Percentiles rank a stretch among this genome's conserved stretches.
phyloP scores from a whole-genome alignment of 2,113 vertebrate genomes.

The Scortum barcoo region DNA sequence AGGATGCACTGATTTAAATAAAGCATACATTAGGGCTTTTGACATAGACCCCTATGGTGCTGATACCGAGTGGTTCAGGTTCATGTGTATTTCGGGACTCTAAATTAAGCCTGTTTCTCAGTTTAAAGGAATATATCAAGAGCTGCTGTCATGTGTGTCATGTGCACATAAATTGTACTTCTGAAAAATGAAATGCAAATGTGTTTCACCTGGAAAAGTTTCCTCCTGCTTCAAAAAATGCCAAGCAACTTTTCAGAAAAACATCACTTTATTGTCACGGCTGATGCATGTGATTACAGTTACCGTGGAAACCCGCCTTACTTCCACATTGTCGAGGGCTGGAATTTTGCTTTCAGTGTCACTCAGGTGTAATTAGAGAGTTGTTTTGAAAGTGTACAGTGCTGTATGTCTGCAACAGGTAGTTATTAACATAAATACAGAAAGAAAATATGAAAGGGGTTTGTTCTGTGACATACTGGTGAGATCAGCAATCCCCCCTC shows the following conservation, averaged over 20 bases:
- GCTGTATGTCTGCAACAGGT: slow-evolving; percentile 37
- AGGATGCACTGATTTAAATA: not conserved
- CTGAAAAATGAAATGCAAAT: slow-evolving; percentile 8
- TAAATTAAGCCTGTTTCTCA: not conserved
- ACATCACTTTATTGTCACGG: not conserved
- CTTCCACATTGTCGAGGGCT: slow-evolving; percentile 26
- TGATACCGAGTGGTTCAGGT: not conserved
- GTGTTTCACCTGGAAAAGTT: slow-evolving; percentile 28
- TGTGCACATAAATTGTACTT: not conserved
- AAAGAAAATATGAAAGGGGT: slow-evolving; percentile 25
- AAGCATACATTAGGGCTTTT: not conserved
- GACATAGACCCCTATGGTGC: not conserved
- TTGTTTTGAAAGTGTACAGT: slow-evolving; percentile 28
- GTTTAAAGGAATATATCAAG: not conserved
- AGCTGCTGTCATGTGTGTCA: not conserved
- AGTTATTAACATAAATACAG: slow-evolving; percentile 24
- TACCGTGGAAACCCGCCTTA: slow-evolving; percentile 4
- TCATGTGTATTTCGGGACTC: not conserved
- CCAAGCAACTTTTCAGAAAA: slow-evolving; percentile 25
- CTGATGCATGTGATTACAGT: slow-evolving; percentile 17
- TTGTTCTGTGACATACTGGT: slow-evolving; percentile 19
- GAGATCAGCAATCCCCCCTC: slow-evolving; percentile 19
- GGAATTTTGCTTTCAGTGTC: slow-evolving; percentile 25
- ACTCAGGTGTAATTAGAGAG: slow-evolving; percentile 49
- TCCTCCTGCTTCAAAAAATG: not conserved